Percentiles rank a stretch among this genome's conserved stretches.
Conservation (phyloP, 2,888 invertebrate genomes). For the Lasioglossum morio region DNA sequence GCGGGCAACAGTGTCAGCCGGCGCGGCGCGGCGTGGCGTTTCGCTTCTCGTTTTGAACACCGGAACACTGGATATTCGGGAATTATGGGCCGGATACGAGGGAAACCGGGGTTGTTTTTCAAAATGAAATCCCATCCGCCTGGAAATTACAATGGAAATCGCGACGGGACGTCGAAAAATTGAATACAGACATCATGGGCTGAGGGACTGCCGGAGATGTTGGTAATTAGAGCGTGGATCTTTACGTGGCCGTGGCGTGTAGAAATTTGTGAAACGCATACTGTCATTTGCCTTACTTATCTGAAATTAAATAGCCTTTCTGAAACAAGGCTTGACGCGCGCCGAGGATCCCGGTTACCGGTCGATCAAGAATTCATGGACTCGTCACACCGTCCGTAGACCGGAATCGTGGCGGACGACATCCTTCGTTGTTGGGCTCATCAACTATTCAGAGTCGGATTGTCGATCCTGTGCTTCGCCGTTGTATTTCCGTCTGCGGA, state of each 20-base stretch:
- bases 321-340: neutral
- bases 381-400: neutral
- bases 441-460: neutral
- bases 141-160: neutral
- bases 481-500: neutral
- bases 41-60: neutral
- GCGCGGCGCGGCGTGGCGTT: neutral
- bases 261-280: neutral
- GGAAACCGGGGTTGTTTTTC: neutral
- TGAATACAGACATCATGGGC: neutral
- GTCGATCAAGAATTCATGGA: constrained; percentile 4
- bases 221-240: neutral
- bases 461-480: neutral
- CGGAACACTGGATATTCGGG: neutral
- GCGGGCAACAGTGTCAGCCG: neutral
- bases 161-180: neutral
- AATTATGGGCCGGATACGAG: neutral
- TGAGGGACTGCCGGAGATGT: neutral
- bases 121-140: neutral
- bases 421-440: constrained; percentile 1
- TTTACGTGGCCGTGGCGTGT: neutral
- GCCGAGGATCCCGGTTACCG: neutral
- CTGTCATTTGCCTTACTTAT: neutral
- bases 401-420: neutral
- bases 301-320: neutral